Evolutionary conservation across 2,113 vertebrate genomes (phyloP), one percentile per base, ranked within the genome.

Genomic region (Trematocara nigrifrons): DNA sequence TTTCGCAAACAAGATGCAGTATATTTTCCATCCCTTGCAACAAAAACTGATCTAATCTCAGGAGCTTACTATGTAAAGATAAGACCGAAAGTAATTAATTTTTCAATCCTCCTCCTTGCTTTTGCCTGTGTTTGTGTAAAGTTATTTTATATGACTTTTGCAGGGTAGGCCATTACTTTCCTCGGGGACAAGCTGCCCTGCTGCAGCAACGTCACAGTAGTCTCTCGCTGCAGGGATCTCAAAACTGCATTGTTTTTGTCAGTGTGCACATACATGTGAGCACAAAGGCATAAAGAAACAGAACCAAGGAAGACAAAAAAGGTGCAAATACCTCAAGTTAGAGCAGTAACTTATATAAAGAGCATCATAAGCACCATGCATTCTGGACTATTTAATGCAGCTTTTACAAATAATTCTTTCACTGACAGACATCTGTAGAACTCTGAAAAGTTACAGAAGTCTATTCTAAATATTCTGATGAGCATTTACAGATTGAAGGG

Each of bases 61-160:
- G 20, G 47, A 79, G 83, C 76, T 77, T 83, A 89, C 84, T 83
- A 82, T 88, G 49, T 87, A 83, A 82, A 92, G 89, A 94, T 93
- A 92, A 91, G 88, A 87, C 29, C 35, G 35, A 38, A 87, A n/a
- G 82, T 88, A 87, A 93, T 92, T 93, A 77, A 88, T 91, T 90
- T 90, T 89, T 83, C 85, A 92, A 91, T 51, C 86, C 59, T 69
- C 61, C 61, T 80, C 52, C 77, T 79, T 38, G 31, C 18, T 9
- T 53, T 11, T 35, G 33, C 22, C 42, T 71, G 82, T 40, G 29
- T 69, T 74, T 3, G 15, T 78, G 38, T 79, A 45, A 88, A 61
- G 8, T 78, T 85, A 35, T 87, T 89, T 89, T 22, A 66, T 80
- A 51, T 78, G 85, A 89, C 86, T 86, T 93, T 91, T 85, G 45